Percentiles rank a stretch among this genome's conserved stretches.
These are phyloP conservation scores for Oncorhynchus nerka DNA, from an alignment of 2,113 vertebrate genomes.

Conservation along the genomic window DNA sequence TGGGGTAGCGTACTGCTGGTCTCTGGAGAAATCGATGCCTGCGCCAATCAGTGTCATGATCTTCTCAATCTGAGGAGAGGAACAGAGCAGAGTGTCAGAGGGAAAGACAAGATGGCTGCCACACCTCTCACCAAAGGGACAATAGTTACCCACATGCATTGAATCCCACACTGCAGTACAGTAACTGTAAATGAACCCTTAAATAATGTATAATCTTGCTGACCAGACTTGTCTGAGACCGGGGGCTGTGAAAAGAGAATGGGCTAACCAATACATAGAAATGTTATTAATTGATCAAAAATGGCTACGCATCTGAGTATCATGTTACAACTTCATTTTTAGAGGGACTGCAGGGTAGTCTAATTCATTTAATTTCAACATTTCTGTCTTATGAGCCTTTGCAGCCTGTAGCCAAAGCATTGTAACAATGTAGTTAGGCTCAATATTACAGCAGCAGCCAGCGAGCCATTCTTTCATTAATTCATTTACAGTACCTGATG, in stretches of 20 bases:
- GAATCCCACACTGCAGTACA: conserved; percentile 5
- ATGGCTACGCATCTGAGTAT: neutral
- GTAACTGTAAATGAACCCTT: no score
- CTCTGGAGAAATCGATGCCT: conserved; percentile 94
- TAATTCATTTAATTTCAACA: neutral
- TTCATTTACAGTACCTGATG: neutral
- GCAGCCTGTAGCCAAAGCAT: conserved; percentile 25
- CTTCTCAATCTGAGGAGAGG: conserved; percentile 90
- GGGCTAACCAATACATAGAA: neutral
- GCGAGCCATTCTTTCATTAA: neutral
- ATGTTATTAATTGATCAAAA: neutral
- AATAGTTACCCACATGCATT: conserved; percentile 2
- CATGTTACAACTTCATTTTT: neutral
- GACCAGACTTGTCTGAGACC: no score
- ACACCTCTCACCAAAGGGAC: conserved; percentile 30
- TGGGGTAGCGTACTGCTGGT: conserved; percentile 86
- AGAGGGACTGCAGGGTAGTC: neutral
- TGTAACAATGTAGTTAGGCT: no score
- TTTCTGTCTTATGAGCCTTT: conserved; percentile 5
- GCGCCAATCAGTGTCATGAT: conserved; percentile 98
- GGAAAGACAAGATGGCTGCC: conserved; percentile 25
- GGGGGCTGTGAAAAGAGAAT: no score
- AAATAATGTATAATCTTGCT: neutral
- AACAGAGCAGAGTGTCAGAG: conserved; percentile 29
- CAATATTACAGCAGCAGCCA: neutral